These are phyloP conservation scores for Andrena bicolor DNA, from an alignment of 2,888 invertebrate genomes.

Conservation along the genomic window DNA sequence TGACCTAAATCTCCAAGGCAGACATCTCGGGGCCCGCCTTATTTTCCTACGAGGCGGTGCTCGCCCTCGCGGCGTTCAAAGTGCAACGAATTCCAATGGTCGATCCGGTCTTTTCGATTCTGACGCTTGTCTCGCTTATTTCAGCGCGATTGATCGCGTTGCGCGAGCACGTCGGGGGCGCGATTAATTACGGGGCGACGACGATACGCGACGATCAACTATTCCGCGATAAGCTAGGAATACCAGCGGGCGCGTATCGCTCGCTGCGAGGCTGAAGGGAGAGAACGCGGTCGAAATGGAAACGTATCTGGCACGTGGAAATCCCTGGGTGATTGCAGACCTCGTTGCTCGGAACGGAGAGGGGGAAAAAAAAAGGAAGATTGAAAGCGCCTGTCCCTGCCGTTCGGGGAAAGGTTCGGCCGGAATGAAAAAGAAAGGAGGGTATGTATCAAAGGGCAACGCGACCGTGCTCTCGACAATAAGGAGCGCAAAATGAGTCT, in stretches of 20 bases:
- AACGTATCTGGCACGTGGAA: conserved; percentile 21
- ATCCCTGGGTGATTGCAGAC: conserved; percentile 35
- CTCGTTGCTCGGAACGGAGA: neutral
- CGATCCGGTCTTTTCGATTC: neutral
- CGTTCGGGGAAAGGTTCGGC: neutral
- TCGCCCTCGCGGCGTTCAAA: neutral
- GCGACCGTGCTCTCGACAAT: conserved; percentile 11
- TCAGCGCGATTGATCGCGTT: neutral
- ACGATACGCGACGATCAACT: neutral
- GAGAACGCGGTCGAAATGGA: conserved; percentile 8
- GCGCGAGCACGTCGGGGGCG: neutral
- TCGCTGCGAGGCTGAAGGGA: neutral
- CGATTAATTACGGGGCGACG: neutral
- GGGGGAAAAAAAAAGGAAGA: conserved; percentile 12
- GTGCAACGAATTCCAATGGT: neutral
- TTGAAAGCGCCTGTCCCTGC: neutral
- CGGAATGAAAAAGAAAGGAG: conserved; percentile 11
- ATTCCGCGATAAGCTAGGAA: neutral
- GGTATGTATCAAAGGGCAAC: neutral
- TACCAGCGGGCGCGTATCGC: neutral
- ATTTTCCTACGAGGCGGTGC: neutral
- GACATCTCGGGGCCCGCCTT: neutral
- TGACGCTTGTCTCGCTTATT: neutral
- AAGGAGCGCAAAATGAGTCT: neutral
- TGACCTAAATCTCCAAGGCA: conserved; percentile 33